Evolutionary conservation across 2,113 vertebrate genomes (phyloP).

Genomic region (Lepidothrix coronata): DNA sequence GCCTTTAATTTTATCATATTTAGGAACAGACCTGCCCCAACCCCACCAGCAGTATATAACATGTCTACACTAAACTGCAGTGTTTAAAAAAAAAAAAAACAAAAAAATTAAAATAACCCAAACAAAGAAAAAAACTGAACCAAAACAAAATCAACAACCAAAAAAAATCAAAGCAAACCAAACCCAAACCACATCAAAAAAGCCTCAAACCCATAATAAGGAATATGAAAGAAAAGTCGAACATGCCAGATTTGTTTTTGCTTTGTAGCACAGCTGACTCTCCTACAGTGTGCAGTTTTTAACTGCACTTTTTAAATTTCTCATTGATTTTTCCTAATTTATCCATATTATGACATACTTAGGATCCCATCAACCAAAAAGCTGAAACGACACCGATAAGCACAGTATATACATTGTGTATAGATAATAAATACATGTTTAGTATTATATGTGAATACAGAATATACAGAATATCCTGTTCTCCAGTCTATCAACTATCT

Average conservation of each 20-base stretch:
- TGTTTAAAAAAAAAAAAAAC: not conserved
- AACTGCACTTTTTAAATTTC: not conserved
- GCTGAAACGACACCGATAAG: not conserved
- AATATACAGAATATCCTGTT: not conserved
- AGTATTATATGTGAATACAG: not conserved
- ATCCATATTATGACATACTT: not conserved
- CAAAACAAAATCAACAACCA: not conserved
- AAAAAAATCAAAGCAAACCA: no score
- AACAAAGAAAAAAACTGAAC: not conserved
- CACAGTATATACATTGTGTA: not conserved
- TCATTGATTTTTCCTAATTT: not conserved
- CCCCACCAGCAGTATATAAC: rapidly evolving
- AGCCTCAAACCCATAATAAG: not conserved
- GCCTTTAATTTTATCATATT: not conserved
- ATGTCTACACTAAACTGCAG: not conserved
- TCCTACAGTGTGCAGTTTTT: not conserved
- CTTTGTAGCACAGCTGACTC: not conserved
- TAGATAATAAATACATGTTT: not conserved
- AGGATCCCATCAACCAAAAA: not conserved
- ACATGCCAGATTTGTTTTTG: not conserved
- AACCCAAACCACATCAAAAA: no score
- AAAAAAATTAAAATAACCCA: not conserved
- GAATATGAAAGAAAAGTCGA: not conserved
- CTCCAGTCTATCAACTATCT: not conserved
- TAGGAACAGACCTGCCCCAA: not conserved